Percentiles rank a stretch among this genome's conserved stretches.
Evolutionary conservation across 2,113 vertebrate genomes (phyloP).

Genomic region (Salvelinus alpinus): DNA sequence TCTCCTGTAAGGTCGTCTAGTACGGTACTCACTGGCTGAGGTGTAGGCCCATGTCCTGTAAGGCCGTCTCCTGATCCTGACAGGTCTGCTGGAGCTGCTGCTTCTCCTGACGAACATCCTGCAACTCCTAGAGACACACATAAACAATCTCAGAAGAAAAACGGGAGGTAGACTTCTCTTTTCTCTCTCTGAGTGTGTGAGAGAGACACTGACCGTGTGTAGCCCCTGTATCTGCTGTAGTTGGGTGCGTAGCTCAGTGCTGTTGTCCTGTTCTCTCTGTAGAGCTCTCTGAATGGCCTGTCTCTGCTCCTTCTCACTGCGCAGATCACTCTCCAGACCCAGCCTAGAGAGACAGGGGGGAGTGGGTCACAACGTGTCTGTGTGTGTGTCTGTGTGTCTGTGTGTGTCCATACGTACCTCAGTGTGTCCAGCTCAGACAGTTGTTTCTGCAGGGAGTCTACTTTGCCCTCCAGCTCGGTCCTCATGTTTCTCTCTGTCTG

Average conservation of each 20-base stretch:
- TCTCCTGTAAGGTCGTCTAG: conserved; percentile 88
- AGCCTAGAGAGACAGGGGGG: conserved; percentile 67
- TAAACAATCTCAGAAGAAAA: neutral
- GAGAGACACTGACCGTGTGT: neutral
- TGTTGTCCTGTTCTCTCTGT: conserved; percentile 86
- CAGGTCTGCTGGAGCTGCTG: conserved; percentile 84
- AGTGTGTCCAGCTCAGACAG: conserved; percentile 83
- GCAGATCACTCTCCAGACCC: conserved; percentile 86
- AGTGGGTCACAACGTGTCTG: neutral
- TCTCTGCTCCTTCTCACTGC: conserved; percentile 88
- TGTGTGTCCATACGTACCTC: conserved; percentile 70
- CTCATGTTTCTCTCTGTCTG: conserved; percentile 81
- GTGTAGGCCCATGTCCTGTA: conserved; percentile 76
- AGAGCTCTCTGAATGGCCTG: conserved; percentile 86
- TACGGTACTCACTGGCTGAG: conserved; percentile 89
- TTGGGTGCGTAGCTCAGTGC: conserved; percentile 84
- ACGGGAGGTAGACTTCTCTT: neutral
- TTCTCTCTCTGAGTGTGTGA: neutral
- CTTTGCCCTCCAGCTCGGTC: conserved; percentile 78
- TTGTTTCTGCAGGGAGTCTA: conserved; percentile 78
- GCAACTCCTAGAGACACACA: conserved; percentile 78
- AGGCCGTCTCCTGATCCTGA: conserved; percentile 78
- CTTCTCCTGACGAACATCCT: conserved; percentile 87
- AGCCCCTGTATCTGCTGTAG: conserved; percentile 90
- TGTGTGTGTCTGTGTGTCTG: neutral